These are phyloP conservation scores for Hypomecis punctinalis DNA, from an alignment of 2,888 invertebrate species.

Conservation along the genomic window DNA sequence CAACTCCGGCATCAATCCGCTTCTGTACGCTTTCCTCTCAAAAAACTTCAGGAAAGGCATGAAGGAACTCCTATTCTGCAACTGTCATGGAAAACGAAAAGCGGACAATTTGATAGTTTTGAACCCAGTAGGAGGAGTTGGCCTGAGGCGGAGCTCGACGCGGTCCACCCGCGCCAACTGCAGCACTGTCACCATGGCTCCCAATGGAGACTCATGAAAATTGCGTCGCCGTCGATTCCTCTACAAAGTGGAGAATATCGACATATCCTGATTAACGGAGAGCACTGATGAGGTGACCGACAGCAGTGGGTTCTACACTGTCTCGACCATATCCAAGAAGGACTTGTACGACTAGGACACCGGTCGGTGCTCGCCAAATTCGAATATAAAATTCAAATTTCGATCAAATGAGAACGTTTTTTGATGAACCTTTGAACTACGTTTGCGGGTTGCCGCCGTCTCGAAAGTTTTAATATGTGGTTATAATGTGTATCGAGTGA, in stretches of 20 bases:
- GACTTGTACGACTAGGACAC: conserved; percentile 68
- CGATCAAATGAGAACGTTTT: conserved; percentile 26
- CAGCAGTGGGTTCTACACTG: conserved; percentile 74
- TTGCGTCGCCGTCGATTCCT: conserved; percentile 73
- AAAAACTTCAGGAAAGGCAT: conserved; percentile 94
- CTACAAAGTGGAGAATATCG: conserved; percentile 73
- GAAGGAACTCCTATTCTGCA: conserved; percentile 90
- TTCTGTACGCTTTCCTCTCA: conserved; percentile 94
- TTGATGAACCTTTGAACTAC: conserved; percentile 34
- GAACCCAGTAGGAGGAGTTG: conserved; percentile 75
- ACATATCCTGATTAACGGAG: conserved; percentile 82
- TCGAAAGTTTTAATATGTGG: conserved; percentile 35
- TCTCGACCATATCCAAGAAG: conserved; percentile 72
- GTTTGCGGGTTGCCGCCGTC: conserved; percentile 23
- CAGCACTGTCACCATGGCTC: conserved; percentile 82
- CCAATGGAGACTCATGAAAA: conserved; percentile 81
- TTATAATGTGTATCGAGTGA: conserved; percentile 52
- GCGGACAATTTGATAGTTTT: conserved; percentile 74
- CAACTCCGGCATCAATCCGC: conserved; percentile 95
- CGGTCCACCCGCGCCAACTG: conserved; percentile 83
- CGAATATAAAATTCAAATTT: conserved; percentile 11
- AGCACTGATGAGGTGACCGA: conserved; percentile 80
- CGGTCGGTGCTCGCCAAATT: conserved; percentile 37
- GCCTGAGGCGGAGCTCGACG: conserved; percentile 77
- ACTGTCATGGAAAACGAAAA: conserved; percentile 70